Percentiles rank a stretch among this genome's conserved stretches.
Evolutionary conservation across 2,113 vertebrate species (phyloP).

Genomic region (Lagopus muta): DNA sequence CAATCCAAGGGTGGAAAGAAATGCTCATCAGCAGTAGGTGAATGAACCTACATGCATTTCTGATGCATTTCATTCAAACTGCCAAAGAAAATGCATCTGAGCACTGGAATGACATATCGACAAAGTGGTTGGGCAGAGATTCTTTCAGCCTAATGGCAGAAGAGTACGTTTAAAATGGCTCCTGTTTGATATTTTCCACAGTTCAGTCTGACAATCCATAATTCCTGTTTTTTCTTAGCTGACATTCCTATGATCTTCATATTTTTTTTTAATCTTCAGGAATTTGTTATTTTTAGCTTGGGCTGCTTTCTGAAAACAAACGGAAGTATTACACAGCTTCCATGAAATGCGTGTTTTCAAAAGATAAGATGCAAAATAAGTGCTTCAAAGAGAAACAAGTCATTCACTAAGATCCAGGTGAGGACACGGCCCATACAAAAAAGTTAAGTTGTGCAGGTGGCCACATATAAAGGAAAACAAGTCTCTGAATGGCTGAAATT

Average conservation of each 20-base stretch:
- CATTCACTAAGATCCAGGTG: background rate
- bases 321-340: background rate
- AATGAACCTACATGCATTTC: background rate
- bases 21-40: background rate
- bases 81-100: background rate
- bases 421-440: background rate
- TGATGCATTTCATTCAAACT: background rate
- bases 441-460: constrained; percentile 21
- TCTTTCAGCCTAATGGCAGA: background rate
- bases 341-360: background rate
- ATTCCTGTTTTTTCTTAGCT: background rate
- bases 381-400: background rate
- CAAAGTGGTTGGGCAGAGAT: background rate
- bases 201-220: background rate
- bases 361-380: background rate
- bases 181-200: background rate
- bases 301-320: background rate
- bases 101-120: background rate
- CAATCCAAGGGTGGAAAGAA: background rate
- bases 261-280: background rate
- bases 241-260: background rate
- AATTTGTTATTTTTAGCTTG: background rate
- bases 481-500: constrained; percentile 15
- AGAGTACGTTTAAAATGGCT: background rate
- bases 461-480: background rate